A percentile compares a stretch with the other conserved stretches of the same genome.
These are phyloP conservation scores for Stegophylla sp. DNA, from an alignment of 2,888 invertebrate genomes.

Conservation along the genomic window DNA sequence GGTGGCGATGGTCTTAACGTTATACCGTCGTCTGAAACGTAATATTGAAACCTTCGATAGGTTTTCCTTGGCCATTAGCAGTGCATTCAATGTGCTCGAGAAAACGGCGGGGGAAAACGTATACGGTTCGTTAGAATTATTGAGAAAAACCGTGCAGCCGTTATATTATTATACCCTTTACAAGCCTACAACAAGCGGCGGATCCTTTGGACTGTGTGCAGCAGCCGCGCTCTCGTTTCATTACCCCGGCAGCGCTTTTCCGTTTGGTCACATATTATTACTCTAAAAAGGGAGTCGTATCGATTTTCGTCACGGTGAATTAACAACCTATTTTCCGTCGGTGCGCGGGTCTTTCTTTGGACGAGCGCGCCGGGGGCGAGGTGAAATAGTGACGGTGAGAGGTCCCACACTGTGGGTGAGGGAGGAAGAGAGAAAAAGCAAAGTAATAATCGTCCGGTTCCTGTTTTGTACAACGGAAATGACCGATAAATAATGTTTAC, in stretches of 20 bases:
- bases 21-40: not conserved
- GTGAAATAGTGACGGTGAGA: not conserved
- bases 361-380: not conserved
- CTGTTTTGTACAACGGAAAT: not conserved
- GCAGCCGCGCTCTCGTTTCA: not conserved
- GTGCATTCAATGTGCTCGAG: conserved; percentile 14
- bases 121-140: conserved; percentile 42
- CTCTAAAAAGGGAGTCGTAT: not conserved
- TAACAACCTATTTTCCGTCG: conserved; percentile 3
- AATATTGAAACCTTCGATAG: conserved; percentile 17
- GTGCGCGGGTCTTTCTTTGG: not conserved
- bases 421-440: no score
- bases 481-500: conserved; percentile 23
- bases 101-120: not conserved
- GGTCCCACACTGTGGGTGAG: no score
- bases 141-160: not conserved
- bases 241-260: not conserved
- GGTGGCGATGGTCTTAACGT: not conserved
- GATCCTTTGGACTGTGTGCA: not conserved
- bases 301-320: conserved; percentile 23
- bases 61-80: conserved; percentile 26
- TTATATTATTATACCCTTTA: not conserved
- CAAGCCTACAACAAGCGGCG: not conserved
- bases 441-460: not conserved
- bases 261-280: conserved; percentile 24